A percentile compares a stretch with the other conserved stretches of the same genome.
These are phyloP conservation scores for Syngnathoides biaculeatus DNA, from an alignment of 2,113 vertebrate species.

Conservation along the genomic window DNA sequence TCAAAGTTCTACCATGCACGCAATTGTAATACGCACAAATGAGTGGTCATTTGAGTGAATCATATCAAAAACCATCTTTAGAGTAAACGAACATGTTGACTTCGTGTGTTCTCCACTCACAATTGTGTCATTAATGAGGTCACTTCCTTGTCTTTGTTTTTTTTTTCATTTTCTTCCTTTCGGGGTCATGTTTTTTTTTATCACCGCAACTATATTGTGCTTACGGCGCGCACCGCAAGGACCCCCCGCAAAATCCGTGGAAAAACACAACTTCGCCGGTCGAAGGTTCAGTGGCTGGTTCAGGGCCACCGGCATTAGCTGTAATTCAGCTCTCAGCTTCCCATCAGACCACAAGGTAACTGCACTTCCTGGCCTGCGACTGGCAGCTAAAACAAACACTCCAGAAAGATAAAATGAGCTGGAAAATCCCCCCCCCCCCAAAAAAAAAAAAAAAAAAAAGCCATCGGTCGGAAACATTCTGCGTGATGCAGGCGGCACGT, in stretches of 20 bases:
- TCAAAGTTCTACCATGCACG: no score
- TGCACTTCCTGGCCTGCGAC: slow-evolving; percentile 41
- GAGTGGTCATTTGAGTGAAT: no score
- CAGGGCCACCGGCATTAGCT: slow-evolving; percentile 47
- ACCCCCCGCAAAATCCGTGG: slow-evolving; percentile 12
- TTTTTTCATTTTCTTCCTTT: not conserved
- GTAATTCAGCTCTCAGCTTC: slow-evolving; percentile 57
- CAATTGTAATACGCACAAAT: no score
- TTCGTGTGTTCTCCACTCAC: not conserved
- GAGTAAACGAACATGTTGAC: no score
- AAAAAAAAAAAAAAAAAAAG: slow-evolving; percentile 22
- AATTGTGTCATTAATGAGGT: slow-evolving; percentile 30
- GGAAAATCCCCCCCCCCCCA: not conserved
- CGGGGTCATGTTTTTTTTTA: not conserved
- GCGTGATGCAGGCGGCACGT: slow-evolving; percentile 61
- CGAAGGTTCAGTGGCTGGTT: slow-evolving; percentile 44
- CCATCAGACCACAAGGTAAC: slow-evolving; percentile 40
- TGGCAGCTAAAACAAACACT: slow-evolving; percentile 44
- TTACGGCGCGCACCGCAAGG: slow-evolving; percentile 10
- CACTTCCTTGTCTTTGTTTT: not conserved
- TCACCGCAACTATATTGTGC: not conserved
- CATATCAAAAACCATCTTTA: no score
- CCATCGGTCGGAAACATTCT: slow-evolving; percentile 43
- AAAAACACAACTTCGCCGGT: slow-evolving; percentile 56
- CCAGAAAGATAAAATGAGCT: not conserved